A percentile compares a stretch with the other conserved stretches of the same genome.
Evolutionary conservation across 2,888 invertebrate species (phyloP).

Genomic region (Omphaloscelis lunosa): DNA sequence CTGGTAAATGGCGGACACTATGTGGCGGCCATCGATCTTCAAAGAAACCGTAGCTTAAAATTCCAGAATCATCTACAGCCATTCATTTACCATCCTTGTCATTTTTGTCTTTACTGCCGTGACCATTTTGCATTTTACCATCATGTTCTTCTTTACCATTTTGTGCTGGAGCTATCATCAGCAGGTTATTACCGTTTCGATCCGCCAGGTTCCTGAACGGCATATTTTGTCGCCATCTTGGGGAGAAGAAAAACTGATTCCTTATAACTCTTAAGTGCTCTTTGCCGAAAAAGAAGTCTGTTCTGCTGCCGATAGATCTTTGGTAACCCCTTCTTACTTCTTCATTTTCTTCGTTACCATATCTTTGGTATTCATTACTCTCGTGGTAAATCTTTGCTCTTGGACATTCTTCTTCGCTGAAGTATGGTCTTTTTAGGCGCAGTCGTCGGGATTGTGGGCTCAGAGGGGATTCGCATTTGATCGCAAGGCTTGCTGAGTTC

Average conservation of each 20-base stretch:
- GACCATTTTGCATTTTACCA: conserved; percentile 64
- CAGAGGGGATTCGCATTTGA: conserved; percentile 89
- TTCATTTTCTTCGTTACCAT: conserved; percentile 87
- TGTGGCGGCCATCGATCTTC: too few species aligned
- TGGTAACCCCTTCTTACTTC: conserved; percentile 75
- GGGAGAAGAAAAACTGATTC: conserved; percentile 84
- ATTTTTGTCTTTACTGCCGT: conserved; percentile 63
- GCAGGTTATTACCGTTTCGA: conserved; percentile 92
- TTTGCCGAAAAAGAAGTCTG: conserved; percentile 81
- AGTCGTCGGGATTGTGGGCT: conserved; percentile 81
- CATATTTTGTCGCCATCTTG: conserved; percentile 86
- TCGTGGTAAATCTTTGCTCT: conserved; percentile 77
- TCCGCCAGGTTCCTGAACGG: conserved; percentile 88
- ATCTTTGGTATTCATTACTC: conserved; percentile 73
- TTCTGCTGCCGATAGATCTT: conserved; percentile 71
- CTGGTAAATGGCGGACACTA: too few species aligned
- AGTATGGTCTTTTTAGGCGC: conserved; percentile 82
- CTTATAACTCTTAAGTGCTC: conserved; percentile 83
- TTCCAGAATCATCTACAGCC: not conserved
- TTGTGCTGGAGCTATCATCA: conserved; percentile 92
- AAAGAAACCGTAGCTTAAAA: too few species aligned
- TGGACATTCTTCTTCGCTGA: conserved; percentile 77
- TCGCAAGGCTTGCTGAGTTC: conserved; percentile 85
- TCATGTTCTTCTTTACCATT: conserved; percentile 78
- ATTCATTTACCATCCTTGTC: conserved; percentile 69